These are phyloP conservation scores for Chrysotoxum bicinctum DNA, from an alignment of 2,888 invertebrate species.

Conservation along the genomic window DNA sequence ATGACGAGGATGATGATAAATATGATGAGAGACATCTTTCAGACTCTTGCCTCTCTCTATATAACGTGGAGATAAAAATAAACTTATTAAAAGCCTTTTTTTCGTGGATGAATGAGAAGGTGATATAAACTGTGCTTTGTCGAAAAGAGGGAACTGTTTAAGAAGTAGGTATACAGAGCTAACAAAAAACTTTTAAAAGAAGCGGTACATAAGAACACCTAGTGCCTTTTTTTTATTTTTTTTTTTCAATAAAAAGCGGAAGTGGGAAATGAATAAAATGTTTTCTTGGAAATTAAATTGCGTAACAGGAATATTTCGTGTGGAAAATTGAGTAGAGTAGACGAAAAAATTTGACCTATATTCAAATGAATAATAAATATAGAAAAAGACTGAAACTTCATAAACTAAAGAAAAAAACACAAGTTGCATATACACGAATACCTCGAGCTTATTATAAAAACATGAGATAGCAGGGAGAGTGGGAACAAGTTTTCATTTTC, in stretches of 20 bases:
- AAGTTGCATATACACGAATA: neutral
- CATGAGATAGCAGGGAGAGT: neutral
- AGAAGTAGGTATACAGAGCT: neutral
- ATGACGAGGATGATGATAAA: slow-evolving; percentile 14
- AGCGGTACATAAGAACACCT: neutral
- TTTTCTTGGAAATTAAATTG: slow-evolving; percentile 26
- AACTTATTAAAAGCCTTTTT: slow-evolving; percentile 51
- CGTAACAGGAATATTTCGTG: slow-evolving; percentile 20
- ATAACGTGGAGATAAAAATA: slow-evolving; percentile 39
- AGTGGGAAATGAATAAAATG: neutral
- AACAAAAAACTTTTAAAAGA: neutral
- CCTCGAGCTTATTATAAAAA: neutral
- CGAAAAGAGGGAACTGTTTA: neutral
- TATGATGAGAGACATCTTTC: slow-evolving; percentile 20
- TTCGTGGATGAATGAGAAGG: slow-evolving; percentile 18
- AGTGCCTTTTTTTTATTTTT: too few relatives aligned
- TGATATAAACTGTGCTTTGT: neutral
- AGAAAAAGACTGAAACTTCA: neutral
- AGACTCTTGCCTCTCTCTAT: neutral
- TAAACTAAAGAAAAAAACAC: neutral
- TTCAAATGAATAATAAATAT: slow-evolving; percentile 5
- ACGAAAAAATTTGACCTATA: slow-evolving; percentile 11
- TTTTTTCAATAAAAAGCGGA: neutral
- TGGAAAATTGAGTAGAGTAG: slow-evolving; percentile 12
- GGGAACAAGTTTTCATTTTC: neutral